These are phyloP conservation scores for Drosophila saltans DNA, from an alignment of 1,140 invertebrate species.

Conservation along the genomic window DNA sequence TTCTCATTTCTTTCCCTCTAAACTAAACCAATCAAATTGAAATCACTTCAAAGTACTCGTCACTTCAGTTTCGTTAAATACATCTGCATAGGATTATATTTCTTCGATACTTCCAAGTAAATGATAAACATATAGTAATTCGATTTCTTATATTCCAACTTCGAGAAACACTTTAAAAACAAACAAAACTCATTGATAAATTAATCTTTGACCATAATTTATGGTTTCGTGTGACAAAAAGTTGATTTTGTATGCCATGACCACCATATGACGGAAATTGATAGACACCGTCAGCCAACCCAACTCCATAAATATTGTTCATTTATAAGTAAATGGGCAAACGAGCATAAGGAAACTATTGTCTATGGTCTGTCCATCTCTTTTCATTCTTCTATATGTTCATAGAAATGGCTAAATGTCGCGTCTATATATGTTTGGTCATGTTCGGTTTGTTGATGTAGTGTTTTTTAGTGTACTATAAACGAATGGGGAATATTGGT, in stretches of 20 bases:
- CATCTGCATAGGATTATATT: background rate
- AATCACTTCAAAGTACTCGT: too few relatives aligned
- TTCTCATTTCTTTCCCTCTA: too few relatives aligned
- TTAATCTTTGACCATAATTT: background rate
- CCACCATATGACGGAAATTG: conserved; percentile 57
- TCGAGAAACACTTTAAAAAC: background rate
- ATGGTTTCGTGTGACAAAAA: conserved; percentile 33
- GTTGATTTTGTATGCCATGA: conserved; percentile 53
- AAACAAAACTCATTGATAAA: background rate
- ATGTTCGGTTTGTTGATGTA: conserved; percentile 24
- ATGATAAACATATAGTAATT: background rate
- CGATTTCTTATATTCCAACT: conserved; percentile 20
- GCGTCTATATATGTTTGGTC: conserved; percentile 28
- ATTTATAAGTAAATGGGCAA: conserved; percentile 76
- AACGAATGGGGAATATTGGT: background rate
- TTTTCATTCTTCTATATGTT: conserved; percentile 50
- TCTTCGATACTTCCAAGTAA: background rate
- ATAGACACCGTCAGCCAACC: conserved; percentile 30
- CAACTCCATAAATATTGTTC: conserved; percentile 80
- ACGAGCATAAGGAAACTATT: conserved; percentile 71
- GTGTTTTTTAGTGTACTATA: background rate
- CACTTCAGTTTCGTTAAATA: background rate
- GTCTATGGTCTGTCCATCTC: conserved; percentile 42
- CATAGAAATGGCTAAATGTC: conserved; percentile 62
- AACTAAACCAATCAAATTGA: too few relatives aligned